Base-by-base conservation (phyloP, 1,140 invertebrate genomes). In the Rhyacophila brunnea region DNA sequence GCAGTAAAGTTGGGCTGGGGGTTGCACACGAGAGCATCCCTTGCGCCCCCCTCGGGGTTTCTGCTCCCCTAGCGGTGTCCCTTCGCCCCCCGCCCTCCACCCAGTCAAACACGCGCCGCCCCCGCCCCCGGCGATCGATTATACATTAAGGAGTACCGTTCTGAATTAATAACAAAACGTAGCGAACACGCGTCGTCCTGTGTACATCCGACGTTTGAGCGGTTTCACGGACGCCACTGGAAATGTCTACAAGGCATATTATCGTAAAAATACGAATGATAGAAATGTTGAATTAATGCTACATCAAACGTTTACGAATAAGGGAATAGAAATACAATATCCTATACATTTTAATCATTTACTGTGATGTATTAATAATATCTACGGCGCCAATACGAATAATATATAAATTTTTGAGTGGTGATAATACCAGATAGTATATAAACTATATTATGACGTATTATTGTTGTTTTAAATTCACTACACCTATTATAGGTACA, bases 101-200 rank as follows among this genome's bases (percentile, higher is more conserved):
- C 10, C 17, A 36, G 15, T 13, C 14, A n/a, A 38, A 51, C 20
- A 42, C 34, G 17, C 11, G 43, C 40, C 10, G 2, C 20, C 14
- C 34, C n/a, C 13, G 28, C 42, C 52, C 42, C 20, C 42, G 52
- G 52, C 54, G 54, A 57, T 57, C 54, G 54, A 57, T 57, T 57
- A 43, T 57, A 57, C 54, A 43, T 57, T 49, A 49, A 57, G 54
- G 45, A 57, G 46, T 55, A 57, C 48, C 34, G 54, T 18, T 47
- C 54, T 57, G 54, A 47, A 57, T 57, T 57, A 57, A 57, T 57
- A 57, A 57, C 54, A 57, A 43, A 40, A 57, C 54, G 54, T 35
- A 57, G 46, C 54, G 23, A 55, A 48, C 54, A 57, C 54, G 54
- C 46, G 52, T 57, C 46, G 52, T 57, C 48, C 42, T 49, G 47